Base-by-base conservation (phyloP, 2,888 invertebrate species). In the Dichetophora obliterata region DNA sequence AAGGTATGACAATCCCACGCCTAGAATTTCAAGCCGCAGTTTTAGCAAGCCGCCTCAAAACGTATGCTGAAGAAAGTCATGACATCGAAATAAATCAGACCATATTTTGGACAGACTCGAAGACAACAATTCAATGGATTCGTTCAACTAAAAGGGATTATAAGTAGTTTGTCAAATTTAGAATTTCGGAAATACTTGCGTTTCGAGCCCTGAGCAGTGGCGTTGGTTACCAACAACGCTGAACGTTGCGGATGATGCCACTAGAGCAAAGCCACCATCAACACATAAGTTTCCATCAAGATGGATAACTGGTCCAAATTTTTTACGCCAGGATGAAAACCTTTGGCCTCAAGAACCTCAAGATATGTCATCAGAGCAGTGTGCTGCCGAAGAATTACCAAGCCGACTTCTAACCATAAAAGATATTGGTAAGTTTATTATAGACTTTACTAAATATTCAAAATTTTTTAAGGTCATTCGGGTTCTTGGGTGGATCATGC, bases 171-270 rank as follows among this genome's bases (percentile, higher is more conserved):
- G 19, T 31, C 14, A 75, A 75, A n/a, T 75, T 57, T 43, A 31
- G 79, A 19, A 72, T 80, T 50, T 65, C 79, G 4, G 77, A 80
- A 66, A 79, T 79, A 27, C 54, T 79, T 2, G 31, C 65, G 0
- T 59, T 2, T 65, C 75, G 19, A 63, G 8, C 0, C 27, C 77
- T 9, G 52, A 52, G 0, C 69, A 75, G 9, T 84, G 83, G 81
- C 78, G 79, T 19, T 59, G 73, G 66, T 37, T 72, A 5, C 31
- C 31, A 31, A 31, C 31, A 31, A 31, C 31, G 31, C 31, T 31
- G 31, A 31, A 31, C 31, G 22, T 34, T 19, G 75, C 75, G 5
- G 70, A 76, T 19, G 63, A 16, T 52, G 75, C n/a, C n/a, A n/a
- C n/a, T n/a, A n/a, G n/a, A n/a, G n/a, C n/a, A n/a, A n/a, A n/a